Conservation (phyloP, 2,113 vertebrate species). For the Lichenostomus cassidix region DNA sequence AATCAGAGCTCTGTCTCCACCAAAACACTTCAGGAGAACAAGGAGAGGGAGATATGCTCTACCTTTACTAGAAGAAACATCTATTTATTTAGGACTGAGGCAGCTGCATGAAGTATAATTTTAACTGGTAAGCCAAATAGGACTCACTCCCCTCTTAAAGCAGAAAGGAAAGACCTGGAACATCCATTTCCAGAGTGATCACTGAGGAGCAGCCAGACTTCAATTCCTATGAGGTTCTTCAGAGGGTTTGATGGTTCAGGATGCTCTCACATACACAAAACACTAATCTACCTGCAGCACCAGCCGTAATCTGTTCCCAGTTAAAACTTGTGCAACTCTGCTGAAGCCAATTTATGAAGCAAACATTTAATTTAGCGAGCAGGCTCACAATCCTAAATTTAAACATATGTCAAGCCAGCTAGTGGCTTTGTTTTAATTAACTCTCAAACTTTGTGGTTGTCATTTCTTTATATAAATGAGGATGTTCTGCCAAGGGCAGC, state of each 20-base stretch:
- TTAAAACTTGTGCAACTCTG: neutral
- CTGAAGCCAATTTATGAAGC: constrained; percentile 32
- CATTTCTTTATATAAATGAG: constrained; percentile 45
- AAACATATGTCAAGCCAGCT: constrained; percentile 56
- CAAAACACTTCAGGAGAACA: neutral
- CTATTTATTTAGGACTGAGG: neutral
- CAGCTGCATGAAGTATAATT: neutral
- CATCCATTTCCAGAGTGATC: neutral
- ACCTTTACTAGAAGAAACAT: neutral
- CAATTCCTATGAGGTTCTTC: neutral
- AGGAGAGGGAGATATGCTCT: neutral
- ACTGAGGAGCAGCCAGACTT: neutral
- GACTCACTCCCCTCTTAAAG: neutral
- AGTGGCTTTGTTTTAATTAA: constrained; percentile 63
- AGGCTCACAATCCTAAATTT: constrained; percentile 50
- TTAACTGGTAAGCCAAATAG: neutral
- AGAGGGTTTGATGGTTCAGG: neutral
- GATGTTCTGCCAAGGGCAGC: constrained; percentile 52
- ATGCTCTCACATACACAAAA: neutral
- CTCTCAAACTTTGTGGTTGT: constrained; percentile 44
- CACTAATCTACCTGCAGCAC: neutral
- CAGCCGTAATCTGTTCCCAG: neutral
- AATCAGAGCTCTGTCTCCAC: neutral
- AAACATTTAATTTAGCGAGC: constrained; percentile 57
- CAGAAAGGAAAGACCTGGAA: neutral